phyloP scores from a whole-genome alignment of 2,797 vertebrate species.

The Podarcis siculus region DNA sequence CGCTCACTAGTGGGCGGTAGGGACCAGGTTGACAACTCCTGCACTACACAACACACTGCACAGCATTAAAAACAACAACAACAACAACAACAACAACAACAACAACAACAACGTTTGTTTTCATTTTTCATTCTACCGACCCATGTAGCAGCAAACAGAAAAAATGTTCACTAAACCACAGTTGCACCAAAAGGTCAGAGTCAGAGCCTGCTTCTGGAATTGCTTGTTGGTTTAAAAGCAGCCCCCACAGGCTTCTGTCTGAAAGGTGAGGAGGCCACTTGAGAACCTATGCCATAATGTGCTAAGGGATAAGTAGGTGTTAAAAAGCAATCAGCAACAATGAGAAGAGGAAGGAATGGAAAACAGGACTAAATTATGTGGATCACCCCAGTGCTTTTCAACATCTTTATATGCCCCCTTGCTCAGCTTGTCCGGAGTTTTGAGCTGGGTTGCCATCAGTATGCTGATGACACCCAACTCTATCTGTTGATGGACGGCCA shows the following conservation, averaged over 20 bases:
- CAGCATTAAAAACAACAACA: too few relatives aligned
- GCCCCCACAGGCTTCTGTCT: constrained; percentile 11
- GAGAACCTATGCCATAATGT: neutral
- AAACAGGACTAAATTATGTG: neutral
- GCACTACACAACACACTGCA: too few relatives aligned
- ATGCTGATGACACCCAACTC: too few relatives aligned
- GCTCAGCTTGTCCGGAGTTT: too few relatives aligned
- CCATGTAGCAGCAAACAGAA: constrained; percentile 56
- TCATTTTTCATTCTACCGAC: constrained; percentile 70
- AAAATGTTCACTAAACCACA: constrained; percentile 74
- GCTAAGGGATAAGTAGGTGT: neutral
- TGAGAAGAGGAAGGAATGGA: too few relatives aligned
- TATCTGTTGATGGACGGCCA: too few relatives aligned
- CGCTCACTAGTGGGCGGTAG: too few relatives aligned
- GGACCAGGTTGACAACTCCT: too few relatives aligned
- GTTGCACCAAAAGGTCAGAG: constrained; percentile 56
- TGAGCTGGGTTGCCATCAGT: too few relatives aligned
- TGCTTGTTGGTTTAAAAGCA: constrained; percentile 38
- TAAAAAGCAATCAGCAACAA: neutral
- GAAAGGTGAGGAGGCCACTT: neutral
- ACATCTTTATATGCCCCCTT: too few relatives aligned
- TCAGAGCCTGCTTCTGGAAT: constrained; percentile 33
- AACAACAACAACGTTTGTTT: too few relatives aligned
- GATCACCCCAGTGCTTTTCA: neutral
- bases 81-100: too few relatives aligned